Percentiles rank a stretch among this genome's conserved stretches.
Conservation (phyloP, 1,140 invertebrate species). For the Mercenaria mercenaria region DNA sequence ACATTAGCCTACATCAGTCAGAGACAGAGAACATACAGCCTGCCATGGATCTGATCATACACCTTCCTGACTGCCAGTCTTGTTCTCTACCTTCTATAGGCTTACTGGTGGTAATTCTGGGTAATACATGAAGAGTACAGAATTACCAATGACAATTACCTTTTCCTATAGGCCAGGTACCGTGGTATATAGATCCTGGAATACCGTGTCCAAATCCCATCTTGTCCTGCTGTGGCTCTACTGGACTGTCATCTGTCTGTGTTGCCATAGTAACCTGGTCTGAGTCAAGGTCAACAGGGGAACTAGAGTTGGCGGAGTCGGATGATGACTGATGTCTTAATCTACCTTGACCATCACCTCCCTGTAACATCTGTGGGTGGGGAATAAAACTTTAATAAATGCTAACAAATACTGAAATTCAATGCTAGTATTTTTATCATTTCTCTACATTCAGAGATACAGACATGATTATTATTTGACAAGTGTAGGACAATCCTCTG, state of each 20-base stretch:
- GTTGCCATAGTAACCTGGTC: constrained; percentile 80
- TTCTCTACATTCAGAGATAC: background rate
- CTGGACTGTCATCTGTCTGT: constrained; percentile 76
- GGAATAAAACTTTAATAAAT: no score
- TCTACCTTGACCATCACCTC: constrained; percentile 21
- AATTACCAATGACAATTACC: constrained; percentile 12
- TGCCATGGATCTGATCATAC: no score
- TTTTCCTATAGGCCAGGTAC: constrained; percentile 89
- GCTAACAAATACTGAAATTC: background rate
- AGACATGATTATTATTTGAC: no score
- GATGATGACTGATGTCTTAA: background rate
- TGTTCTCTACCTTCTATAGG: no score
- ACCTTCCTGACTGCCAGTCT: no score
- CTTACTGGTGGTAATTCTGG: no score
- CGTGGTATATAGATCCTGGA: constrained; percentile 88
- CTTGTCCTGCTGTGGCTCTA: constrained; percentile 42
- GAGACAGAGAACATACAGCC: no score
- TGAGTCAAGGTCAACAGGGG: constrained; percentile 41
- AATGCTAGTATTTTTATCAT: background rate
- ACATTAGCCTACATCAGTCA: no score
- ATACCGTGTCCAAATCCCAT: constrained; percentile 68
- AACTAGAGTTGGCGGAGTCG: constrained; percentile 7
- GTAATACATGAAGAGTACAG: no score
- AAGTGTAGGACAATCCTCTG: no score
- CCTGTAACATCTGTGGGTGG: background rate